Conservation (phyloP, 2,888 invertebrate species). For the Cephus runcator region DNA sequence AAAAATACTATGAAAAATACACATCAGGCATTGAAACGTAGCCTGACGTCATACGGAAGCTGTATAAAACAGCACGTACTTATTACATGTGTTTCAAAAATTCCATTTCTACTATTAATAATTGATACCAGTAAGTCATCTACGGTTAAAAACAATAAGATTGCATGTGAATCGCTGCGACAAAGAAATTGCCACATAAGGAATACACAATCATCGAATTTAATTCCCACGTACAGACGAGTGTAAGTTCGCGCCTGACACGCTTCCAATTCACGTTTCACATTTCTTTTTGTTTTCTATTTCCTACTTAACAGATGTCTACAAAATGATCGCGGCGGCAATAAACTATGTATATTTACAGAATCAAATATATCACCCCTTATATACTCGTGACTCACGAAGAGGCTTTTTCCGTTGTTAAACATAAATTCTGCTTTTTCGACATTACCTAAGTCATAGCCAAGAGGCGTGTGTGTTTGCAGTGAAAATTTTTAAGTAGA, state of each 20-base stretch:
- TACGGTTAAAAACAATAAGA: not conserved
- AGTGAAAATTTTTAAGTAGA: conserved; percentile 33
- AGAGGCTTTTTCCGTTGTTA: not conserved
- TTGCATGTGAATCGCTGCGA: not conserved
- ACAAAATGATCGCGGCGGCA: not conserved
- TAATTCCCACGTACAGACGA: not conserved
- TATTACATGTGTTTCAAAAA: not conserved
- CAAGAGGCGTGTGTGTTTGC: not conserved
- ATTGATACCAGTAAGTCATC: not conserved
- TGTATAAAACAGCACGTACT: not conserved
- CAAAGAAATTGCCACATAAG: not conserved
- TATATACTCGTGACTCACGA: not conserved
- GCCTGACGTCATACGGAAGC: not conserved
- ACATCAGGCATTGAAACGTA: not conserved
- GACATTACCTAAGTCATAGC: not conserved
- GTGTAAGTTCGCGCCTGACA: not conserved
- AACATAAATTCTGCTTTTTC: not conserved
- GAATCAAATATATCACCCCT: not conserved
- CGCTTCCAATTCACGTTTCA: not conserved
- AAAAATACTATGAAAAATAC: not conserved
- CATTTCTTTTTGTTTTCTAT: not conserved
- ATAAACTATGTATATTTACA: not conserved
- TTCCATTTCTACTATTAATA: not conserved
- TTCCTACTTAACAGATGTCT: not conserved
- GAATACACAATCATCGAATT: not conserved